Percentiles rank a stretch among this genome's conserved stretches.
Evolutionary conservation across 2,888 invertebrate genomes (phyloP).

Genomic region (Digitonthophagus gazella): DNA sequence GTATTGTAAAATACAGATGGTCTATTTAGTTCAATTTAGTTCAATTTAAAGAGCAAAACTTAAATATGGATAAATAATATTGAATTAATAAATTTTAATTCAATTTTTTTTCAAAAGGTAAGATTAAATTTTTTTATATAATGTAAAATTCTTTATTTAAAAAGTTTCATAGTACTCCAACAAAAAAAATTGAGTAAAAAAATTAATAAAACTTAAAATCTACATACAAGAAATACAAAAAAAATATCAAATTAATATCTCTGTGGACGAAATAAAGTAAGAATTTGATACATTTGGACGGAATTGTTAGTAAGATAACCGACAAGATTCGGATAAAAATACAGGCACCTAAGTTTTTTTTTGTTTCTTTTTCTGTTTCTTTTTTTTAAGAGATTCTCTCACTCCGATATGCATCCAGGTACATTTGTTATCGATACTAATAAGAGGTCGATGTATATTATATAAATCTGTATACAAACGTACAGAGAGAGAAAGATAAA

Average conservation of each 20-base stretch:
- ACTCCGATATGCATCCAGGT: background rate
- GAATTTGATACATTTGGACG: background rate
- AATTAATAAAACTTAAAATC: background rate
- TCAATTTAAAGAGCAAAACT: too few relatives aligned
- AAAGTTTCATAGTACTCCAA: background rate
- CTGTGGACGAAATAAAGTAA: background rate
- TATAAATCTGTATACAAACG: background rate
- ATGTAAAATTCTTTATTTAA: background rate
- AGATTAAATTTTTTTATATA: too few relatives aligned
- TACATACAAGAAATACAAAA: background rate
- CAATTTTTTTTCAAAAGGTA: too few relatives aligned
- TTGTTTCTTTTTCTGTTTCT: background rate
- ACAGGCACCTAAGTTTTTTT: too few relatives aligned
- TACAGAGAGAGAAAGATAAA: too few relatives aligned
- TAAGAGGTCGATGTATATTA: background rate
- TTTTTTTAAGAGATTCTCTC: background rate
- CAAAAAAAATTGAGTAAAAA: background rate
- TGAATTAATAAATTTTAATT: too few relatives aligned
- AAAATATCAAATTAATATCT: background rate
- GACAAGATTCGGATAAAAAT: background rate
- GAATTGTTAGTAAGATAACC: background rate
- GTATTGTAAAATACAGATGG: too few relatives aligned
- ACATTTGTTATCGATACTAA: background rate
- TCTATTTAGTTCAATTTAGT: too few relatives aligned
- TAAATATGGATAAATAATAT: too few relatives aligned